Conservation (phyloP, 2,797 vertebrate genomes). For the Helarctos malayanus region DNA sequence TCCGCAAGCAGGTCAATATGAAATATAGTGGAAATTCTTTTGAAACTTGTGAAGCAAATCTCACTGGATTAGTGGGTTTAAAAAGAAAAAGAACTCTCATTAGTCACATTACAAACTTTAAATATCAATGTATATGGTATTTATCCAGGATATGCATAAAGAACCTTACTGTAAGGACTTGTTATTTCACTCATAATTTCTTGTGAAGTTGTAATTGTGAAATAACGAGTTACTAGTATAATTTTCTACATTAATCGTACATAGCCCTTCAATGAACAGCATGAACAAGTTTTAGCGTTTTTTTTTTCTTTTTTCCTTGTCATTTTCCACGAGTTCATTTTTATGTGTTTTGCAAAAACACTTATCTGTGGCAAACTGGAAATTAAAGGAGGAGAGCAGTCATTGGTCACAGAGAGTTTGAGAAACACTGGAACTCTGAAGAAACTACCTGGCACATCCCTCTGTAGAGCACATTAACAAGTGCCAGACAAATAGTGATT, state of each 20-base stretch:
- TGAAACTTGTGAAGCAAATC: neutral
- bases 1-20: neutral
- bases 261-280: neutral
- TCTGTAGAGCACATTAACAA: neutral
- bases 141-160: neutral
- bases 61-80: neutral
- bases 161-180: neutral
- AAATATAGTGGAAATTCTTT: neutral
- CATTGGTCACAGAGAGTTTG: neutral
- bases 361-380: neutral
- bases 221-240: neutral
- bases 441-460: neutral
- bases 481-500: neutral
- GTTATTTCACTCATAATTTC: neutral
- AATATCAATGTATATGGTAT: neutral
- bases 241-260: neutral
- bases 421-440: neutral
- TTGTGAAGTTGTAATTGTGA: neutral
- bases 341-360: neutral
- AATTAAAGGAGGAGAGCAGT: neutral
- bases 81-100: neutral
- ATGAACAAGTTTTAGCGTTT: neutral
- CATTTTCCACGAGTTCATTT: neutral
- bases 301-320: neutral
- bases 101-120: neutral